Evolutionary conservation across 1,140 invertebrate species (phyloP), one percentile per base, ranked within the genome.

Genomic region (Drosophila auraria): DNA sequence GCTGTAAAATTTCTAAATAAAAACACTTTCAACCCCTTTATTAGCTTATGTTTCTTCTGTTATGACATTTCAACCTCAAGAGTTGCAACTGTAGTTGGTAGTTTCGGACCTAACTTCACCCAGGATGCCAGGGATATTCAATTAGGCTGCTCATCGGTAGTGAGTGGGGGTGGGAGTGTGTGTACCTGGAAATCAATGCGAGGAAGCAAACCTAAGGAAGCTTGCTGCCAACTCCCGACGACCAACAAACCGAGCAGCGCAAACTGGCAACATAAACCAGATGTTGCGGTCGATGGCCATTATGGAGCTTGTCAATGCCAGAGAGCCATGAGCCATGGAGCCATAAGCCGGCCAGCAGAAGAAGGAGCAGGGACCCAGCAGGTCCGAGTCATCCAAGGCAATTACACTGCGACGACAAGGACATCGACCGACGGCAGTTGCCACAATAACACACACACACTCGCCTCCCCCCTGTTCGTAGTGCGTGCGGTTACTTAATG

Each of bases 231-330:
- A 20, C 33, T 38, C 33, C 53, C 58, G 45, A 54, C 54, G 53
- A 56, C 53, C 54, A 57, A 57, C 72, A 51, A 56, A 44, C 57
- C 59, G 38, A 54, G 50, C 40, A 30, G 30, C 58, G 51, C 44
- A 75, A 70, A 61, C 74, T 56, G 80, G 69, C 81, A 53, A 75
- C 78, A 62, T 81, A 84, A 84, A 90, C 84, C 84, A 90, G 82
- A 89, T 89, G 84, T 79, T 89, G 86, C 66, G 84, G 84, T 84
- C 82, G 69, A 90, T 86, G 86, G 66, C 86, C 78, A 90, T 89
- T 89, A 89, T 89, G 74, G 86, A 89, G 77, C 82, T 90, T 89
- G 86, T 90, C 84, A 89, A 90, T 89, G 78, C 50, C 68, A 60
- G 78, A 79, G 82, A 40, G n/a, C 53, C 58, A 36, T 56, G n/a